Evolutionary conservation across 2,113 vertebrate genomes (phyloP).

Genomic region (Casuarius casuarius): DNA sequence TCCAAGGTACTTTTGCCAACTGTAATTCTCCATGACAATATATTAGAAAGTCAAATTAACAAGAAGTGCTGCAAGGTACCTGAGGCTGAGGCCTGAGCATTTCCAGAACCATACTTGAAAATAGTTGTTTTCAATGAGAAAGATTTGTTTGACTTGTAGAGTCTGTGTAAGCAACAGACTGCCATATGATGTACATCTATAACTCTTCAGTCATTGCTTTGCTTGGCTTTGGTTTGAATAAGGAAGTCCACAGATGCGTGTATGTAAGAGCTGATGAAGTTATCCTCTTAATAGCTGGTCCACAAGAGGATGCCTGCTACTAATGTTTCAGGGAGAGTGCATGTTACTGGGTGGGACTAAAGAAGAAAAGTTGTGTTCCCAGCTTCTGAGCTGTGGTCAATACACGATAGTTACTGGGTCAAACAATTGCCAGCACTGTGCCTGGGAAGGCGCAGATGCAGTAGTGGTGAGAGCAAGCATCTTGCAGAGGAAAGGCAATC

Average conservation of each 20-base stretch:
- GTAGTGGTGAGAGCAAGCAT: neutral
- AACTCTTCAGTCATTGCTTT: no score
- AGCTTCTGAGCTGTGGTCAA: neutral
- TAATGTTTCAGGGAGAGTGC: no score
- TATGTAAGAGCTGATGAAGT: neutral
- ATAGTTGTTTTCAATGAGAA: neutral
- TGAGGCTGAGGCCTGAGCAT: neutral
- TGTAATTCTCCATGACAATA: constrained; percentile 13
- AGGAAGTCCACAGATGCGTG: neutral
- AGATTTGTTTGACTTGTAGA: neutral
- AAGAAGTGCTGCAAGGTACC: neutral
- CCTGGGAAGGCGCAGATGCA: no score
- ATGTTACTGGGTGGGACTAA: neutral
- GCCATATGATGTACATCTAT: accelerated
- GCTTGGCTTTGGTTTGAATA: neutral
- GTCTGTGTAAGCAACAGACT: neutral
- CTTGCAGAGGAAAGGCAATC: no score
- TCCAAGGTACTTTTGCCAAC: constrained; percentile 31
- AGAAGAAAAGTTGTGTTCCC: neutral
- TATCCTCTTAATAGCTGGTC: neutral
- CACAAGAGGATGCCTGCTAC: neutral
- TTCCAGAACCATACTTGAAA: neutral
- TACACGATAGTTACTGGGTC: no score
- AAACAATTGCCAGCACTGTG: neutral
- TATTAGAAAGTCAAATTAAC: constrained; percentile 40